These are phyloP conservation scores for Eudasyphora cyanicolor DNA, from an alignment of 2,888 invertebrate genomes.

Conservation along the genomic window DNA sequence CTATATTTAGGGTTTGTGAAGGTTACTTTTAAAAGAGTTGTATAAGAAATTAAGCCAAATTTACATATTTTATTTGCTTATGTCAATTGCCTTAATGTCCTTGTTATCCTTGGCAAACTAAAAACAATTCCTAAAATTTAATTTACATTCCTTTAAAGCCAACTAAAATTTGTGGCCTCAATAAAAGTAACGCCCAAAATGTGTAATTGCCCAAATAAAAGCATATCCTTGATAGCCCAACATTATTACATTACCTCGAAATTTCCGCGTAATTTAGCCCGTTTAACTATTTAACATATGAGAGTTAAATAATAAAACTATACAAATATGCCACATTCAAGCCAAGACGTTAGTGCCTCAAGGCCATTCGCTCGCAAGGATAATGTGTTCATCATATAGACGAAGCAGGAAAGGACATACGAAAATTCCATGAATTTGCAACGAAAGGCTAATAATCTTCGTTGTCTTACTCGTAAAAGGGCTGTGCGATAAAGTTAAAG, in stretches of 20 bases:
- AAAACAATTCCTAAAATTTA: too few species aligned
- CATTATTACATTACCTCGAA: background rate
- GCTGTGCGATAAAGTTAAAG: conserved; percentile 16
- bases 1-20: too few species aligned
- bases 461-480: background rate
- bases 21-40: conserved; percentile 1
- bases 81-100: background rate
- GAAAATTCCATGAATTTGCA: background rate
- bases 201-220: background rate
- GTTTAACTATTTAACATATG: conserved; percentile 18
- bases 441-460: background rate
- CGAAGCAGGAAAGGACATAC: background rate
- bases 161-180: too few species aligned
- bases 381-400: too few species aligned
- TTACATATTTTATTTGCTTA: background rate
- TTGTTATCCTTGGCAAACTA: conserved; percentile 1
- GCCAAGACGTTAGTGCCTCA: background rate
- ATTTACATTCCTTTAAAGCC: too few species aligned
- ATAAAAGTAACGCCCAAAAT: too few species aligned
- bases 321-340: background rate
- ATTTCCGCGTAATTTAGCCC: background rate
- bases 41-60: background rate
- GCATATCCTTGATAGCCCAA: background rate
- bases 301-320: background rate
- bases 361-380: background rate